phyloP scores from a whole-genome alignment of 2,888 invertebrate species.

The Diaprepes abbreviatus region DNA sequence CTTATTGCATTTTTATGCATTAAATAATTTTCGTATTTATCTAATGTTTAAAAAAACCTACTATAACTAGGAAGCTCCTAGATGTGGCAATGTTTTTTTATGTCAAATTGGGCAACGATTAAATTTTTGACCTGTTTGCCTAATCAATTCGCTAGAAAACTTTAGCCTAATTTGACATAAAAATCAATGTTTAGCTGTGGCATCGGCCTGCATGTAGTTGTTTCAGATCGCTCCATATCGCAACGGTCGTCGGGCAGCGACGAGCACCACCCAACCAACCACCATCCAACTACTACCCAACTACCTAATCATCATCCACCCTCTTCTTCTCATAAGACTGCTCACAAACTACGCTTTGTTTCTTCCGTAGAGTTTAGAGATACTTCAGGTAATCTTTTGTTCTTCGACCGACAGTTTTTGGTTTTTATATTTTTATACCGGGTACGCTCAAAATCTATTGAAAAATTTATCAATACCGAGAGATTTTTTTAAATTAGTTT shows the following conservation, averaged over 20 bases:
- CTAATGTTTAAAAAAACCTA: slow-evolving; percentile 9
- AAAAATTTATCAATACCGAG: too few species aligned
- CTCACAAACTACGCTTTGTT: slow-evolving; percentile 84
- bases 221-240: slow-evolving; percentile 72
- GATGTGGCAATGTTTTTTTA: slow-evolving; percentile 10
- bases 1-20: not conserved
- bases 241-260: slow-evolving; percentile 72
- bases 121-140: too few species aligned
- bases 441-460: too few species aligned
- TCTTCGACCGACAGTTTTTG: not conserved
- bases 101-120: slow-evolving; percentile 10
- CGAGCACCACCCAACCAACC: slow-evolving; percentile 65
- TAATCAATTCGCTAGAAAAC: too few species aligned
- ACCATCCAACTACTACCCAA: slow-evolving; percentile 38
- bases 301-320: slow-evolving; percentile 37
- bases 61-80: slow-evolving; percentile 21
- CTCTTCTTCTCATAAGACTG: slow-evolving; percentile 44
- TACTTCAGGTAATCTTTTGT: slow-evolving; percentile 75
- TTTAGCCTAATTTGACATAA: slow-evolving; percentile 7
- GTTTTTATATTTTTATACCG: too few species aligned
- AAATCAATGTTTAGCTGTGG: slow-evolving; percentile 32
- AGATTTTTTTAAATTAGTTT: too few species aligned
- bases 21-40: not conserved
- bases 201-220: slow-evolving; percentile 57
- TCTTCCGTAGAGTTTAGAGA: slow-evolving; percentile 86